Base-by-base conservation (phyloP, 2,113 vertebrate species). In the Aptenodytes patagonicus region DNA sequence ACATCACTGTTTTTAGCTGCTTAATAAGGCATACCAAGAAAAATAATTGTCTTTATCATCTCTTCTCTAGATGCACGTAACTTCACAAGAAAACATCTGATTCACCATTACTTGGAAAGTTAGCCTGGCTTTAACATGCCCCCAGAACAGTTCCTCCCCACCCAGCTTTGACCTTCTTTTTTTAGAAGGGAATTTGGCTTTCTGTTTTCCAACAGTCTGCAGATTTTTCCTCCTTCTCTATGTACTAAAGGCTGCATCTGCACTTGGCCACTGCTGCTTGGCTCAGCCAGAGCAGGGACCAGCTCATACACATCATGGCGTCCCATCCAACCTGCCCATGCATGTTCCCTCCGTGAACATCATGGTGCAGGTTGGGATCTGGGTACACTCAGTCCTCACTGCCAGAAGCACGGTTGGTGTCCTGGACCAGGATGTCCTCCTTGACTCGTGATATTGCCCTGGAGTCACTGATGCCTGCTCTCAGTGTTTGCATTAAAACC, bases 331-430 rank as follows among this genome's bases (percentile, higher is more conserved):
- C 13, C 7, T 0, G 1, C 16, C 28, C 20, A 5, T 7, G 6
- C 0, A 0, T 26, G 2, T 76, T 80, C n/a, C 71, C 36, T 83
- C 36, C 18, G 2, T 6, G 8, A 42, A 32, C 44, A n/a, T 26
- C 42, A 36, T 0, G 4, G 26, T 38, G 26, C 17, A 31, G 14
- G 25, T 2, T 62, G 76, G 47, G n/a, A 60, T 52, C 21, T 47
- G 44, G 26, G 19, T 57, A 51, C 26, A 11, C 51, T 69, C 18
- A 9, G 7, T 42, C 64, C 62, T 80, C 40, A 8, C 47, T n/a
- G 20, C 24, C 25, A 76, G 61, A 32, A 60, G n/a, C 52, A 76
- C 9, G 3, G 15, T 0, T 46, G 42, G 21, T 75, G 14, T 81
- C 49, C 87, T 62, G 46, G 28, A 66, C 22, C 21, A 84, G n/a